Percentiles rank a stretch among this genome's conserved stretches.
These are phyloP conservation scores for Trachelus troglodyta DNA, from an alignment of 2,888 invertebrate genomes.

Conservation along the genomic window DNA sequence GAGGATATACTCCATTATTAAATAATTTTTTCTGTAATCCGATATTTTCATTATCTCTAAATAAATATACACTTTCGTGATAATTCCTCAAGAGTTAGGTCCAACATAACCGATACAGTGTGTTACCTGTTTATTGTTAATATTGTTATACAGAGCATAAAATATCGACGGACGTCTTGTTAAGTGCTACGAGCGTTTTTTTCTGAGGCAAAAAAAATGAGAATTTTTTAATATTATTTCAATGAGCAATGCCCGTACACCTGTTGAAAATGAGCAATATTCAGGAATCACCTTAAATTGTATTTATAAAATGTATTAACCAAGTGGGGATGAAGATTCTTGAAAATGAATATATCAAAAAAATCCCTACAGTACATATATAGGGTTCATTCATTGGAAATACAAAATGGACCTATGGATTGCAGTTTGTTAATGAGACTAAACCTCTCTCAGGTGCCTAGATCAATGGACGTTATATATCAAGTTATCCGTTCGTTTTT, in stretches of 20 bases:
- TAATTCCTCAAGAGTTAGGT: background rate
- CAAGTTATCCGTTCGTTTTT: background rate
- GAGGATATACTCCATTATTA: background rate
- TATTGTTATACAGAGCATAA: background rate
- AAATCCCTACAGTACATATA: background rate
- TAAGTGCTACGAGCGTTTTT: background rate
- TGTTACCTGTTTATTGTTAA: background rate
- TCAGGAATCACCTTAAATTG: background rate
- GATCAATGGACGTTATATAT: background rate
- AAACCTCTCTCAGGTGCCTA: background rate
- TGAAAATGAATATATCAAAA: background rate
- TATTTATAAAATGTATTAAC: background rate
- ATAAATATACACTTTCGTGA: conserved; percentile 1
- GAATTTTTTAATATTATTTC: background rate
- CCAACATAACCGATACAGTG: background rate
- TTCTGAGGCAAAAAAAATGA: background rate
- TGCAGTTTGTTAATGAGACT: background rate
- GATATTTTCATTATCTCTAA: conserved; percentile 5
- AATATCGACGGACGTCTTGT: background rate
- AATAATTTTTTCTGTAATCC: background rate
- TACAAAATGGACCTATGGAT: background rate
- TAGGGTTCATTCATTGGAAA: background rate
- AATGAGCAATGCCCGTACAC: background rate
- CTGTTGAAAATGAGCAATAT: background rate
- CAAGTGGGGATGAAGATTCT: background rate